Evolutionary conservation across 2,113 vertebrate species (phyloP).

Genomic region (Lates calcarifer): DNA sequence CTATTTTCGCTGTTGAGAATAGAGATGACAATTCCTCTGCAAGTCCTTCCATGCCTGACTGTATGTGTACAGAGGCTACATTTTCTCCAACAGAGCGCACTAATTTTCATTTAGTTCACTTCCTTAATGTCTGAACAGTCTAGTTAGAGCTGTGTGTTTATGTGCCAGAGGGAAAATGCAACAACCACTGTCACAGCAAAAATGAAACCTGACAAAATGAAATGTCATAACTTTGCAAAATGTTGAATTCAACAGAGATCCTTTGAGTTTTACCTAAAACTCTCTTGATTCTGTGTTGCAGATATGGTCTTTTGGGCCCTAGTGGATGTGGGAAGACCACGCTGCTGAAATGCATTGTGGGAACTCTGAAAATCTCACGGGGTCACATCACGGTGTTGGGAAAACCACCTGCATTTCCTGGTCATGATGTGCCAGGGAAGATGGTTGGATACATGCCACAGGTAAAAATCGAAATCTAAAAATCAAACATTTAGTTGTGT

Average conservation of each 20-base stretch:
- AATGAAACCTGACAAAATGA: no score
- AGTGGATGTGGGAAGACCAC: slow-evolving; percentile 88
- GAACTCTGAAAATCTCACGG: slow-evolving; percentile 84
- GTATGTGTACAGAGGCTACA: not conserved
- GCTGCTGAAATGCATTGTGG: slow-evolving; percentile 86
- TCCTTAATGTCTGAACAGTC: not conserved
- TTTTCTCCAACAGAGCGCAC: not conserved
- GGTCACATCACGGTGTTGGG: slow-evolving; percentile 85
- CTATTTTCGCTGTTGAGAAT: not conserved
- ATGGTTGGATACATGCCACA: slow-evolving; percentile 89
- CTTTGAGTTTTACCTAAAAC: not conserved
- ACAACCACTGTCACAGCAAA: not conserved
- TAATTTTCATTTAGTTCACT: not conserved
- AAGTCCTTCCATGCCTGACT: not conserved
- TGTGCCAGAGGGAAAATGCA: no score
- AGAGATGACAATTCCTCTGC: not conserved
- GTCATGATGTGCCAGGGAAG: slow-evolving; percentile 84
- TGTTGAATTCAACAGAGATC: not conserved
- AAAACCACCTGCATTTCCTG: slow-evolving; percentile 84
- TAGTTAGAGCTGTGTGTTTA: not conserved
- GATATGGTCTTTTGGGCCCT: slow-evolving; percentile 86
- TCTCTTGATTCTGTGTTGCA: slow-evolving; percentile 40
- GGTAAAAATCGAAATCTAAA: slow-evolving; percentile 62
- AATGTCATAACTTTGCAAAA: no score
- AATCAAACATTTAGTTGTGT: no score